Evolutionary conservation across 2,888 invertebrate species (phyloP).

Genomic region (Platerodrilus igneus): DNA sequence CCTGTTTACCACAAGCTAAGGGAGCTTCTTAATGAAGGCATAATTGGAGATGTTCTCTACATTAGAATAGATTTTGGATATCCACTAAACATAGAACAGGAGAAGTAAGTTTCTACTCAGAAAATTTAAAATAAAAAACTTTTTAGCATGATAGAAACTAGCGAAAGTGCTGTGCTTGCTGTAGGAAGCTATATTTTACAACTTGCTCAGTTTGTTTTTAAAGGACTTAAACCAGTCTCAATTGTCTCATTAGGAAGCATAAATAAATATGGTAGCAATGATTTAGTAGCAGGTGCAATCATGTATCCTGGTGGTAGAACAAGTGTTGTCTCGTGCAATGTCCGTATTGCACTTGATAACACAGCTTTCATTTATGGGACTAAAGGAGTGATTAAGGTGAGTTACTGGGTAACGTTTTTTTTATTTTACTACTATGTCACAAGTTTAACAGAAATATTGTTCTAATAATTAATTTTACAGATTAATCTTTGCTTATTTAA

Average conservation of each 20-base stretch:
- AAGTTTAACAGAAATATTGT: background rate
- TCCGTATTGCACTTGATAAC: conserved; percentile 56
- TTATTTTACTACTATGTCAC: no score
- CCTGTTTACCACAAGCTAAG: conserved; percentile 69
- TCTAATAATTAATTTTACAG: no score
- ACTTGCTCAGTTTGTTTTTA: conserved; percentile 64
- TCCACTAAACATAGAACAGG: conserved; percentile 55
- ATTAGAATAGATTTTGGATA: conserved; percentile 68
- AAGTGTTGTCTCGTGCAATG: conserved; percentile 59
- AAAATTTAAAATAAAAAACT: no score
- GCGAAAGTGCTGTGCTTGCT: conserved; percentile 68
- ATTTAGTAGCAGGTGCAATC: conserved; percentile 62
- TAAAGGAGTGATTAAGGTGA: conserved; percentile 61
- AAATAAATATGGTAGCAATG: conserved; percentile 68
- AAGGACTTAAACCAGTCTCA: conserved; percentile 61
- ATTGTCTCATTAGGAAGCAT: conserved; percentile 65
- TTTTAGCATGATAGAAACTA: no score
- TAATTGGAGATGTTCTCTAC: conserved; percentile 66
- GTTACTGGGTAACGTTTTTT: no score
- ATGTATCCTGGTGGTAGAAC: conserved; percentile 60
- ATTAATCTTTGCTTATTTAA: no score
- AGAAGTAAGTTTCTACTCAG: conserved; percentile 53
- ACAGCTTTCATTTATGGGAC: conserved; percentile 64
- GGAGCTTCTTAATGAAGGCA: conserved; percentile 60
- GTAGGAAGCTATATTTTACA: conserved; percentile 75